Conservation (phyloP, 2,888 invertebrate genomes). For the Cancer borealis region DNA sequence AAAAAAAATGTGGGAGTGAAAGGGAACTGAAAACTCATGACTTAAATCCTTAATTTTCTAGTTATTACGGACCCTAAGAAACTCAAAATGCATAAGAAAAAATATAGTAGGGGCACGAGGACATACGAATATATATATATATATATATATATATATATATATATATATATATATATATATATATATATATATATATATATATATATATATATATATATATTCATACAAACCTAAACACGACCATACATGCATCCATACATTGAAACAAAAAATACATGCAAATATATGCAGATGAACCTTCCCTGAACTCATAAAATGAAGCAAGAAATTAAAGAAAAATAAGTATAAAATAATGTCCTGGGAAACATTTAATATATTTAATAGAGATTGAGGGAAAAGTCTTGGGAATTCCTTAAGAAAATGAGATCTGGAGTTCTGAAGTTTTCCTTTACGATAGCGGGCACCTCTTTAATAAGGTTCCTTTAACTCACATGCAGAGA, state of each 20-base stretch:
- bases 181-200: neutral
- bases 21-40: neutral
- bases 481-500: neutral
- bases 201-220: neutral
- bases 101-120: neutral
- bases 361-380: neutral
- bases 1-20: neutral
- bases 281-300: neutral
- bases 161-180: neutral
- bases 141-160: slow-evolving; percentile 14
- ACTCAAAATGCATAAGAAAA: neutral
- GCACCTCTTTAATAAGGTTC: neutral
- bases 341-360: neutral
- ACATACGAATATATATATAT: neutral
- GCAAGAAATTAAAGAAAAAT: neutral
- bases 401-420: neutral
- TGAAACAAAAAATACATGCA: too few relatives aligned
- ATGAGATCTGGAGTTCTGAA: neutral
- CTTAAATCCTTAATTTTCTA: neutral
- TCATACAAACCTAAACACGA: too few relatives aligned
- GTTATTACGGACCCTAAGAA: neutral
- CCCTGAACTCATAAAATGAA: neutral
- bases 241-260: neutral
- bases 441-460: slow-evolving; percentile 20
- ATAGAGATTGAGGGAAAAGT: neutral